These are phyloP conservation scores for Nanorana parkeri DNA, from an alignment of 2,113 vertebrate genomes.

Conservation along the genomic window DNA sequence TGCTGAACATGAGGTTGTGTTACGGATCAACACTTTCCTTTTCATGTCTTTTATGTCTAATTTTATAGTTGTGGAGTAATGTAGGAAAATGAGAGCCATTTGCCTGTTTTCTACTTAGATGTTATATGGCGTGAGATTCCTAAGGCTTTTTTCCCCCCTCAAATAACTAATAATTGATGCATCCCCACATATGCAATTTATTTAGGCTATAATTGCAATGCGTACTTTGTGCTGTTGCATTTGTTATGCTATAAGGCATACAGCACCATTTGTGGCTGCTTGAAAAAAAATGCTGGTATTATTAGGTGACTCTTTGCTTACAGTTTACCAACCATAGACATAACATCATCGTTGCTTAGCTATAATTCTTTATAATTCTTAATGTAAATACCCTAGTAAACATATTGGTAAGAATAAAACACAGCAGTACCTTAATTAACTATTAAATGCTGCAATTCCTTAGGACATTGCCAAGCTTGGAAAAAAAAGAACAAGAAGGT, in stretches of 20 bases:
- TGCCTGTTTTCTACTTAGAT: constrained; percentile 16
- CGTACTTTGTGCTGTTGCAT: not conserved
- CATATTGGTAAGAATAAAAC: not conserved
- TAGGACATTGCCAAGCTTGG: not conserved
- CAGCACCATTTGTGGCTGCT: not conserved
- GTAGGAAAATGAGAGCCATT: constrained; percentile 19
- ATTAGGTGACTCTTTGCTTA: not conserved
- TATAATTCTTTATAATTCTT: not conserved
- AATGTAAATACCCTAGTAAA: not conserved
- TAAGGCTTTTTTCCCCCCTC: not conserved
- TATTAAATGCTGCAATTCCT: not conserved
- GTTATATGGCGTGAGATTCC: constrained; percentile 2
- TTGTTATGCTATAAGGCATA: not conserved
- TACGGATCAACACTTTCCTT: constrained; percentile 48
- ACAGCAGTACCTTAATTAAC: constrained; percentile 15
- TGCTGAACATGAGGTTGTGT: constrained; percentile 7
- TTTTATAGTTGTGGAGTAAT: constrained; percentile 40
- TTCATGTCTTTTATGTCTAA: constrained; percentile 30
- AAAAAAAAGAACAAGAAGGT: constrained; percentile 10
- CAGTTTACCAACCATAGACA: not conserved
- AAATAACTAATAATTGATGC: constrained; percentile 31
- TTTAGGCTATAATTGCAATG: not conserved
- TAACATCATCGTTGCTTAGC: not conserved
- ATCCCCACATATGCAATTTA: constrained; percentile 6
- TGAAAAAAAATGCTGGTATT: not conserved